phyloP scores from a whole-genome alignment of 2,113 vertebrate species.

The Podarcis cretensis region DNA sequence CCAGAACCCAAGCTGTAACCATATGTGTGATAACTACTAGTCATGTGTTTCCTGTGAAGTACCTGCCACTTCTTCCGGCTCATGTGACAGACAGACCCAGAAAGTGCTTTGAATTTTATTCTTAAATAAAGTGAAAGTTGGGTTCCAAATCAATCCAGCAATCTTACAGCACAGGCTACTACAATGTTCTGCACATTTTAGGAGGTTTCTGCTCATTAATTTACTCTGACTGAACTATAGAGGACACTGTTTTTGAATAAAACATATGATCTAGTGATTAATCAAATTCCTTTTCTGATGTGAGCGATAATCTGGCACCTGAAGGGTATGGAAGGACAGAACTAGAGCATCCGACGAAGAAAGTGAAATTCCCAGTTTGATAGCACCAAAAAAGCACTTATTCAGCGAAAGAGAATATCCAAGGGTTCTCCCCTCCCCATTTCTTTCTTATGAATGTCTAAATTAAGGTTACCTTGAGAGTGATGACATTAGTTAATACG shows the following conservation, averaged over 20 bases:
- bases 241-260: slow-evolving; percentile 68
- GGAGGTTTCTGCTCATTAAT: slow-evolving; percentile 67
- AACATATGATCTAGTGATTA: slow-evolving; percentile 69
- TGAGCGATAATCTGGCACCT: slow-evolving; percentile 66
- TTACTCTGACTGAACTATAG: slow-evolving; percentile 57
- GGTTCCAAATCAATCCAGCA: not conserved
- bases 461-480: slow-evolving; percentile 36
- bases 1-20: not conserved
- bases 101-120: not conserved
- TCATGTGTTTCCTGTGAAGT: not conserved
- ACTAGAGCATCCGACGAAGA: slow-evolving; percentile 39
- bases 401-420: not conserved
- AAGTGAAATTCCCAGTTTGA: slow-evolving; percentile 53
- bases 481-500: not conserved
- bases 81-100: not conserved
- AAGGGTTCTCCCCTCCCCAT: not conserved
- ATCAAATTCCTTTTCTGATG: slow-evolving; percentile 70
- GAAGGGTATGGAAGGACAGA: slow-evolving; percentile 69
- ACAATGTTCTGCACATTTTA: slow-evolving; percentile 64
- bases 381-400: slow-evolving; percentile 46
- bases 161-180: slow-evolving; percentile 40
- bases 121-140: not conserved
- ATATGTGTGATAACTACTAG: not conserved
- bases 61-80: not conserved
- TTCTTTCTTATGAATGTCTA: not conserved